Conservation (phyloP, 1,140 invertebrate species). For the Dendrolimus kikuchii region DNA sequence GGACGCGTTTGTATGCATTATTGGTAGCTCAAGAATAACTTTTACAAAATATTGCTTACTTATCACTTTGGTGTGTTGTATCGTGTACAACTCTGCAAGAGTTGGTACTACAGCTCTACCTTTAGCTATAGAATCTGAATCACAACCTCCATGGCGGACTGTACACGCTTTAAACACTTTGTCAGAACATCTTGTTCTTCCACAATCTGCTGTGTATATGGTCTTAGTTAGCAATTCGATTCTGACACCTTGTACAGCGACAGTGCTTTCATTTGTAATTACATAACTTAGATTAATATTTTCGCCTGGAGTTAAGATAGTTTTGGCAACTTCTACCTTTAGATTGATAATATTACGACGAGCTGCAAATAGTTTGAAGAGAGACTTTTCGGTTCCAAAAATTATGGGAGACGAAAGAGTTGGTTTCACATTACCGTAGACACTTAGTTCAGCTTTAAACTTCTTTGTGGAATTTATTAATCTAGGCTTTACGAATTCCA, state of each 20-base stretch:
- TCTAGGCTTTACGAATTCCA: slow-evolving; percentile 3
- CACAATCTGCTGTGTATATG: slow-evolving; percentile 3
- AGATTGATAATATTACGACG: neutral
- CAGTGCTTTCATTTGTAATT: slow-evolving; percentile 6
- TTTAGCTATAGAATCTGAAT: neutral
- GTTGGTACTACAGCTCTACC: slow-evolving; percentile 1
- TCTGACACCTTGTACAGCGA: slow-evolving; percentile 3
- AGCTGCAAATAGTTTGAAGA: slow-evolving; percentile 3
- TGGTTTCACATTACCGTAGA: neutral
- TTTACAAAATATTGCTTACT: slow-evolving; percentile 2
- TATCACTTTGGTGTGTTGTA: slow-evolving; percentile 6
- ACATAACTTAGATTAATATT: slow-evolving; percentile 1
- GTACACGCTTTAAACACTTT: neutral
- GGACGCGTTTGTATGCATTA: slow-evolving; percentile 3
- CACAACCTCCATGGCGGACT: too few species aligned
- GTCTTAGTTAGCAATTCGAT: neutral
- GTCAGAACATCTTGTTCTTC: neutral
- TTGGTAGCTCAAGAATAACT: slow-evolving; percentile 3
- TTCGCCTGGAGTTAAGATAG: slow-evolving; percentile 7
- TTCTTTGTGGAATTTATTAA: slow-evolving; percentile 1
- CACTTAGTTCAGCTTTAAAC: slow-evolving; percentile 6
- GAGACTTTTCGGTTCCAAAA: slow-evolving; percentile 5
- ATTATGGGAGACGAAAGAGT: neutral
- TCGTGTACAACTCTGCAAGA: neutral
- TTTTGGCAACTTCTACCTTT: slow-evolving; percentile 3